These are phyloP conservation scores for Struthio camelus DNA, from an alignment of 2,113 vertebrate genomes.

Conservation along the genomic window DNA sequence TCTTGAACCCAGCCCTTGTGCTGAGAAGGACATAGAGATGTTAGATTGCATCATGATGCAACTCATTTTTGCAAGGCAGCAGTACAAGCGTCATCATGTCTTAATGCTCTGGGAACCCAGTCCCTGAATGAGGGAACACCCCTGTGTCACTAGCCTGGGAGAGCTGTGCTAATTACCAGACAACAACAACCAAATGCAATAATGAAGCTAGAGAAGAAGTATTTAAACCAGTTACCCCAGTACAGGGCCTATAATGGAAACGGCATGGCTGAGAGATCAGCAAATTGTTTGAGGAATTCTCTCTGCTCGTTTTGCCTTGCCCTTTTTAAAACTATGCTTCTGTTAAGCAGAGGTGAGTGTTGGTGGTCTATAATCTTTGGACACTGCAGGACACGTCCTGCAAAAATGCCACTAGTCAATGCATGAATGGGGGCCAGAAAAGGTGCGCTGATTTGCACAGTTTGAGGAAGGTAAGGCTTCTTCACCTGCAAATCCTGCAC, in stretches of 20 bases:
- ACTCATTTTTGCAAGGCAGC: conserved; percentile 32
- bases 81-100: conserved; percentile 56
- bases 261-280: neutral
- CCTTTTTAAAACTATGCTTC: neutral
- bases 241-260: neutral
- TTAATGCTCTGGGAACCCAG: neutral
- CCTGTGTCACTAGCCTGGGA: conserved; percentile 30
- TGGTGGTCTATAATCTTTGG: neutral
- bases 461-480: neutral
- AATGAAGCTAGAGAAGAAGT: neutral
- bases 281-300: accelerated
- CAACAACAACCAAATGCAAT: neutral
- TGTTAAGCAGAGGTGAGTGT: neutral
- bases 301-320: neutral
- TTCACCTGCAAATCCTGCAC: neutral
- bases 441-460: neutral
- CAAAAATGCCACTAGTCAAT: neutral
- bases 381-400: neutral
- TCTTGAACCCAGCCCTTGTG: neutral
- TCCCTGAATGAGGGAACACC: conserved; percentile 1
- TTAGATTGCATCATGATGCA: neutral
- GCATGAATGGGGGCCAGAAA: neutral
- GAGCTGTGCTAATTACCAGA: neutral
- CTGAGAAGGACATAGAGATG: neutral
- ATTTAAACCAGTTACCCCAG: neutral